phyloP scores from a whole-genome alignment of 2,888 invertebrate species.

The Drosophila nr. perissopoda region DNA sequence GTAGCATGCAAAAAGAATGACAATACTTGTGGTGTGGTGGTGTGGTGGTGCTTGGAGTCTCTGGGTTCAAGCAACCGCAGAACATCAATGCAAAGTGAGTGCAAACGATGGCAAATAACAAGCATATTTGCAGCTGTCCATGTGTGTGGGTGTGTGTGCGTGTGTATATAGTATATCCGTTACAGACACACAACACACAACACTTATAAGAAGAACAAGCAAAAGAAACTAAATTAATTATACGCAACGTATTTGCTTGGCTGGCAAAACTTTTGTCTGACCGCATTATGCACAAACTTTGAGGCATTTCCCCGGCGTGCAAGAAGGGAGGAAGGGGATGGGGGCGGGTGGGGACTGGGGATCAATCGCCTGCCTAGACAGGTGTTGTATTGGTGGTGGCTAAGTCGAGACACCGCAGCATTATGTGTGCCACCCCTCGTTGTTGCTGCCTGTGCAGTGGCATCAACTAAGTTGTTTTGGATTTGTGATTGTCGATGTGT shows the following conservation, averaged over 20 bases:
- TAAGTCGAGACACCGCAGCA: conserved; percentile 6
- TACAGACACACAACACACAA: conserved; percentile 5
- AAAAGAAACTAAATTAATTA: conserved; percentile 62
- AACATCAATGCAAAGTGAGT: conserved; percentile 34
- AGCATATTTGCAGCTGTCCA: conserved; percentile 27
- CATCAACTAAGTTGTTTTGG: conserved; percentile 32
- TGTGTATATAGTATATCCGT: conserved; percentile 4
- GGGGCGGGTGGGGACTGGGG: not conserved
- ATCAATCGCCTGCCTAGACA: conserved; percentile 8
- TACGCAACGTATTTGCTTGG: conserved; percentile 43
- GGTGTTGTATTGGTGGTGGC: conserved; percentile 21
- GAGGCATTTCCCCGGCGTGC: conserved; percentile 6
- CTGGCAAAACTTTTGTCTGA: conserved; percentile 52
- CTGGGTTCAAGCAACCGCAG: conserved; percentile 15
- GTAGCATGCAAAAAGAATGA: not conserved
- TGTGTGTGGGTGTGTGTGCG: conserved; percentile 5
- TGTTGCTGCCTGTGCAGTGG: conserved; percentile 14
- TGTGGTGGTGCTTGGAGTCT: not conserved
- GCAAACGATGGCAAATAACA: conserved; percentile 28
- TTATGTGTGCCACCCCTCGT: conserved; percentile 7
- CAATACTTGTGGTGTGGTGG: not conserved
- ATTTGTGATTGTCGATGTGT: conserved; percentile 20
- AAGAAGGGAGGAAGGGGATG: no score
- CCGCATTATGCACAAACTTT: conserved; percentile 64
- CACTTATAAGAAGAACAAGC: conserved; percentile 1